Evolutionary conservation across 1,140 invertebrate genomes (phyloP).

Genomic region (Drosophila chauvacae): DNA sequence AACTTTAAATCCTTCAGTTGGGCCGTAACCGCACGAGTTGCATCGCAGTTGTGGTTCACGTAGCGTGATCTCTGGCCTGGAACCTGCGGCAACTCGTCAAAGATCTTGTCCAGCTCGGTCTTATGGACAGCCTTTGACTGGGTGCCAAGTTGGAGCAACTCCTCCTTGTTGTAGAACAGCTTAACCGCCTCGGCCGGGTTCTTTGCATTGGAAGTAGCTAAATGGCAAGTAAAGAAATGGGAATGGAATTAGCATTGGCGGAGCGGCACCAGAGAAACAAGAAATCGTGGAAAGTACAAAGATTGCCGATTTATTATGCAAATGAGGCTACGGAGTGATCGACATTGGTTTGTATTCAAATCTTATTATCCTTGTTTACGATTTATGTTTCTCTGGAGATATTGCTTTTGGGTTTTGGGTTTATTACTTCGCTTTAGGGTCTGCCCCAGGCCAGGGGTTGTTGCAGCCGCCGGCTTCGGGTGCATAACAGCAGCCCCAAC

Average conservation of each 20-base stretch:
- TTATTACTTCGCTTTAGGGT: slow-evolving; percentile 66
- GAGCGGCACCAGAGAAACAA: slow-evolving; percentile 24
- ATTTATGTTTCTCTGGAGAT: slow-evolving; percentile 55
- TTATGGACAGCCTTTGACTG: slow-evolving; percentile 1
- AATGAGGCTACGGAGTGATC: background rate
- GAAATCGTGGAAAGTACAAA: slow-evolving; percentile 16
- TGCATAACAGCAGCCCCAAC: background rate
- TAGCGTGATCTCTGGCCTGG: slow-evolving; percentile 18
- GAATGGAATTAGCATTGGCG: slow-evolving; percentile 1
- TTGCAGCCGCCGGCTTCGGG: background rate
- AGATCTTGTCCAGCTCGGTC: slow-evolving; percentile 53
- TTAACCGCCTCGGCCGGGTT: slow-evolving; percentile 22
- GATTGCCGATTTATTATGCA: slow-evolving; percentile 19
- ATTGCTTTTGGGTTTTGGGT: slow-evolving; percentile 11
- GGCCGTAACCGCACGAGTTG: slow-evolving; percentile 25
- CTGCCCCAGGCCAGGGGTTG: slow-evolving; percentile 33
- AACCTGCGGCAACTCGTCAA: slow-evolving; percentile 63
- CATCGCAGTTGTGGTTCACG: slow-evolving; percentile 31
- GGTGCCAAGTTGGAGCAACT: slow-evolving; percentile 39
- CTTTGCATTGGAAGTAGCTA: slow-evolving; percentile 23
- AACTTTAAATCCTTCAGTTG: slow-evolving; percentile 46
- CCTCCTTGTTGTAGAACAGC: slow-evolving; percentile 50
- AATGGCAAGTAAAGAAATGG: background rate
- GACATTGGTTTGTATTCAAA: background rate
- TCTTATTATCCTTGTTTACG: slow-evolving; percentile 2